These are phyloP conservation scores for Dissostichus mawsoni DNA, from an alignment of 2,113 vertebrate genomes.

Conservation along the genomic window DNA sequence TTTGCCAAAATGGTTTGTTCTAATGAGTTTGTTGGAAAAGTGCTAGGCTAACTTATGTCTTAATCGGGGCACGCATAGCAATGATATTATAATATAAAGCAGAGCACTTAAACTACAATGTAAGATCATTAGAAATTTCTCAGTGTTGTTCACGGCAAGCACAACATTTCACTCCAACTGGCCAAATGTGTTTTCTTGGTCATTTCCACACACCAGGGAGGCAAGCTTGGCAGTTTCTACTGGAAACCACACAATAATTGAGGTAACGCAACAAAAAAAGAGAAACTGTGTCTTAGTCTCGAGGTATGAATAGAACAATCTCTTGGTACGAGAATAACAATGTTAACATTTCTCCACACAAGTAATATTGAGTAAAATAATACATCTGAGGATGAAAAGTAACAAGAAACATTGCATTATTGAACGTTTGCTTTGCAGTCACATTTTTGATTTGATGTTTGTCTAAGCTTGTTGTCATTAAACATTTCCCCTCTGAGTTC, in stretches of 20 bases:
- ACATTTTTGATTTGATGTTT: constrained; percentile 24
- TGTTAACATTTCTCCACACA: constrained; percentile 20
- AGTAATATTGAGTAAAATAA: constrained; percentile 23
- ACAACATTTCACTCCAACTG: background rate
- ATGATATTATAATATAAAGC: constrained; percentile 6
- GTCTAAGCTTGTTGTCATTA: constrained; percentile 24
- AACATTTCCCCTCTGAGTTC: constrained; percentile 28
- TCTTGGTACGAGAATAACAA: background rate
- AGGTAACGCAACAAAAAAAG: constrained; percentile 10
- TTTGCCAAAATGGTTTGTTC: constrained; percentile 63
- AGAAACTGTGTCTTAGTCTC: constrained; percentile 14
- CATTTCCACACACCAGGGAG: constrained; percentile 12
- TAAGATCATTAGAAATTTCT: constrained; percentile 38
- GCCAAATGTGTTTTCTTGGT: constrained; percentile 9
- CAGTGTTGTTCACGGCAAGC: constrained; percentile 1
- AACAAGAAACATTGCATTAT: constrained; percentile 55
- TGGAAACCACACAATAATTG: constrained; percentile 17
- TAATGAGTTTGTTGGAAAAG: constrained; percentile 54
- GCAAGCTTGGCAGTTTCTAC: constrained; percentile 5
- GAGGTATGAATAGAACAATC: constrained; percentile 11
- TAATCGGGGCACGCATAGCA: constrained; percentile 32
- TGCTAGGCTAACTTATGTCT: constrained; percentile 41
- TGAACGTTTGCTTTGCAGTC: constrained; percentile 35
- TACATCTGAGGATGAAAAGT: constrained; percentile 36
- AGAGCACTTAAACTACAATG: constrained; percentile 33